Base-by-base conservation (phyloP, 2,113 vertebrate genomes). In the Athene cunicularia region DNA sequence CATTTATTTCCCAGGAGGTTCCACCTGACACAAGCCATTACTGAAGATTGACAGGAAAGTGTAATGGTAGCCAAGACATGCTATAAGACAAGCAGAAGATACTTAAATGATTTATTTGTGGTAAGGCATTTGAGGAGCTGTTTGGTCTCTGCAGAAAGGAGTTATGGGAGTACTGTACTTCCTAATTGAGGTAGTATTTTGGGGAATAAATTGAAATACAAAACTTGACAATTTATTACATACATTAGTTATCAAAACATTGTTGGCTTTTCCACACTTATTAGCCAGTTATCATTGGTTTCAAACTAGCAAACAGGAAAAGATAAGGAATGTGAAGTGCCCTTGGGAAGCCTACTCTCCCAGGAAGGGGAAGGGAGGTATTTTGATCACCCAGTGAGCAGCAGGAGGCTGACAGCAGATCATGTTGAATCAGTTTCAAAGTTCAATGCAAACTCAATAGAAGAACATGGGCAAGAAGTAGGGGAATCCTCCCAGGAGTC, bases 1-100 rank as follows among this genome's bases (percentile, higher is more conserved):
- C 94, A 93, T 98, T 98, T 98, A 55, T 66, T 92, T 97, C 98
- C 97, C 97, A 96, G 80, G 96, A 98, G 97, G 45, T 72, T 94
- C 86, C 82, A 74, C 73, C 93, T 98, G 97, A 97, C 98, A 98
- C 81, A 97, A 97, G 66, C 23, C 83, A 98, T 98, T 98, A 98
- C 55, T 76, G 86, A 93, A 97, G 98, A 98, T 95, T 98, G 97
- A 98, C 96, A 97, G 95, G 96, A 90, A 98, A 98, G 93, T 86
- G 90, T 97, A 55, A 93, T 91, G 95, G 95, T 97, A 97, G 90
- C 88, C 91, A 96, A 96, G 93, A 97, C 86, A 70, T 76, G 71
- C 85, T 96, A 81, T 85, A 86, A 81, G 92, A 90, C 72, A 97
- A 93, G 88, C 77, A 82, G 94, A 95, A 91, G 92, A 95, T 82